phyloP scores from a whole-genome alignment of 1,140 invertebrate species.

The Aphelenchoides fujianensis region DNA sequence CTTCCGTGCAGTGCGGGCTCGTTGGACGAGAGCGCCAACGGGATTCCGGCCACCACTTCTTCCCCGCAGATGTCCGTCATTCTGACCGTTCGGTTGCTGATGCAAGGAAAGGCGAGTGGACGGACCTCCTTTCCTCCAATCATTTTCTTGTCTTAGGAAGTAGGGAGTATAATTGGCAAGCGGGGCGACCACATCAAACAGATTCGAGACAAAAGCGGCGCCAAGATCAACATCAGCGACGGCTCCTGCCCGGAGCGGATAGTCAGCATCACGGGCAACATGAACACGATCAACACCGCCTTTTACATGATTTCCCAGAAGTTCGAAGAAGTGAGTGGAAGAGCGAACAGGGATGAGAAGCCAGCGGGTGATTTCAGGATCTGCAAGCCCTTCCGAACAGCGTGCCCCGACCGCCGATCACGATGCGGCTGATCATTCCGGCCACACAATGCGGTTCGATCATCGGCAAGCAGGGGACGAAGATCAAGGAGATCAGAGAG shows the following conservation, averaged over 20 bases:
- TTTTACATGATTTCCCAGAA: constrained; percentile 99
- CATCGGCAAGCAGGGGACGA: constrained; percentile 97
- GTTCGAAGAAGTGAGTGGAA: constrained; percentile 93
- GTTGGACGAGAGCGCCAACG: neutral
- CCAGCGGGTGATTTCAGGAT: constrained; percentile 43
- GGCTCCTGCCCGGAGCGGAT: constrained; percentile 80
- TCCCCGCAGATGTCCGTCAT: constrained; percentile 71
- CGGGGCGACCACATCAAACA: constrained; percentile 57
- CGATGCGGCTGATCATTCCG: constrained; percentile 87
- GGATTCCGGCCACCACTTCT: constrained; percentile 14
- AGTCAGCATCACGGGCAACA: constrained; percentile 94
- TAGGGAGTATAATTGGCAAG: constrained; percentile 97
- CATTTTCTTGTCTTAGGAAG: constrained; percentile 76
- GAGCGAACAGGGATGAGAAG: neutral
- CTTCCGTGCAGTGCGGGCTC: neutral
- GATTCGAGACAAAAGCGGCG: constrained; percentile 66
- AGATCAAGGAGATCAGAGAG: constrained; percentile 92
- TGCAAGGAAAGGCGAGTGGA: constrained; percentile 98
- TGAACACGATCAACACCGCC: constrained; percentile 93
- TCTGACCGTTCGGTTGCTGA: constrained; percentile 94
- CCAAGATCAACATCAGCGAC: constrained; percentile 73
- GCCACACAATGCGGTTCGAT: constrained; percentile 97
- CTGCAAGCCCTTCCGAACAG: constrained; percentile 60
- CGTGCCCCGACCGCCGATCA: constrained; percentile 73
- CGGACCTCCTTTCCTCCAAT: neutral